phyloP scores from a whole-genome alignment of 2,797 vertebrate species.

The Brachymystax lenok region DNA sequence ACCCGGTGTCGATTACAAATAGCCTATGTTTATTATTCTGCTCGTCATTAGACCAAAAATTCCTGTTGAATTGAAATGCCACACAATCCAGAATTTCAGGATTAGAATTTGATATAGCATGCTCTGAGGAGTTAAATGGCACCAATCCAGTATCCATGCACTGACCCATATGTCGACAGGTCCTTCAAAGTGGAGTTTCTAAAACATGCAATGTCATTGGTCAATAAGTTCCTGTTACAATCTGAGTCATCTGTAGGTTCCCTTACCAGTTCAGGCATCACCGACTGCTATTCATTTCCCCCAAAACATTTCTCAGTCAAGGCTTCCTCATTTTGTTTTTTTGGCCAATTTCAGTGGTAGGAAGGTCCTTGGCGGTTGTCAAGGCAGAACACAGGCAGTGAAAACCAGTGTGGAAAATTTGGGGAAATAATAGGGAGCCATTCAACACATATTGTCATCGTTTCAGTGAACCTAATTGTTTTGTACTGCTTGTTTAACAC shows the following conservation, averaged over 20 bases:
- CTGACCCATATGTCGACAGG: neutral
- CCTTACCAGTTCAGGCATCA: too few relatives aligned
- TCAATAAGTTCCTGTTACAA: too few relatives aligned
- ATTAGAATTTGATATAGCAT: neutral
- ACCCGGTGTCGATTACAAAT: too few relatives aligned
- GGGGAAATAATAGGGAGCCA: conserved; percentile 11
- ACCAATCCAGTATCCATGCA: neutral
- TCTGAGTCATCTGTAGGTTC: neutral
- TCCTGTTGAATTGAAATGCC: neutral
- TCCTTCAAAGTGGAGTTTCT: neutral
- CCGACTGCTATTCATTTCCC: too few relatives aligned
- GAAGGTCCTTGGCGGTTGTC: neutral
- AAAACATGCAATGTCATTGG: neutral
- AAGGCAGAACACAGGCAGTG: neutral
- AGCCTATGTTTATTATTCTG: neutral
- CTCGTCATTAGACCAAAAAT: neutral
- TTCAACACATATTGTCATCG: neutral
- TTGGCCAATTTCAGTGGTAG: too few relatives aligned
- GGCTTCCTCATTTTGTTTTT: too few relatives aligned
- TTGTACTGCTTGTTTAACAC: conserved; percentile 18
- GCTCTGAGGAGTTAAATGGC: neutral
- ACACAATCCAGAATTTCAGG: neutral
- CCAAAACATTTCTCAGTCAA: too few relatives aligned
- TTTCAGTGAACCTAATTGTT: conserved; percentile 3
- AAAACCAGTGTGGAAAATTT: conserved; percentile 2